phyloP scores from a whole-genome alignment of 2,113 vertebrate genomes.

The Echinops telfairi region DNA sequence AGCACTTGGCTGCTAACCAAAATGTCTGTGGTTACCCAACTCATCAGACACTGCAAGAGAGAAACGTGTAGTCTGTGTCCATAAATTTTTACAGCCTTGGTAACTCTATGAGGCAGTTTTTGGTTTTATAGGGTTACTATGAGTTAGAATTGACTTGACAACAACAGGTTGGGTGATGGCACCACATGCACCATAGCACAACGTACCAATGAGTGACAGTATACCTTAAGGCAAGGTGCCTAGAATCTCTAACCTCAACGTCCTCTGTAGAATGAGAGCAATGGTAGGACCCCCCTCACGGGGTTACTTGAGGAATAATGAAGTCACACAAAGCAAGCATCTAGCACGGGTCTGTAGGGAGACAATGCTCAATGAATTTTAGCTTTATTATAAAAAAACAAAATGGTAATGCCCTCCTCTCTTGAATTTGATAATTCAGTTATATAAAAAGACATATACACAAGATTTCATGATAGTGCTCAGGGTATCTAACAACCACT shows the following conservation, averaged over 20 bases:
- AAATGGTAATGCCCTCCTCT: not conserved
- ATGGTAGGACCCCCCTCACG: not conserved
- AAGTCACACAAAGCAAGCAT: not conserved
- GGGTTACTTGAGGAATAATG: not conserved
- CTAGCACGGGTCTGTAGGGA: not conserved
- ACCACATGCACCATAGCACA: not conserved
- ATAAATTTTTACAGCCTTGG: too few species aligned
- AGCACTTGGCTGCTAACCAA: not conserved
- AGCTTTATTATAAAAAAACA: not conserved
- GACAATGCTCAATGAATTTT: not conserved
- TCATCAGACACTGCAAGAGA: not conserved
- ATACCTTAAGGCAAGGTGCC: not conserved
- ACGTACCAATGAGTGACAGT: not conserved
- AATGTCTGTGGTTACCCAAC: not conserved
- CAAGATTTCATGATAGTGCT: not conserved
- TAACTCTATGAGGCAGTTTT: not conserved
- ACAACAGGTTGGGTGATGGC: too few species aligned
- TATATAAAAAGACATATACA: not conserved
- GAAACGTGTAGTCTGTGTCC: not conserved
- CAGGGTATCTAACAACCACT: not conserved
- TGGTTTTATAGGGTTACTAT: not conserved
- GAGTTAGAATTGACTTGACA: not conserved
- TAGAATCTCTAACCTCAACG: not conserved
- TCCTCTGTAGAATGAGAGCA: constrained; percentile 22
- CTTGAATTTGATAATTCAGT: not conserved